These are phyloP conservation scores for Pterostichus niger DNA, from an alignment of 2,888 invertebrate species.

Conservation along the genomic window DNA sequence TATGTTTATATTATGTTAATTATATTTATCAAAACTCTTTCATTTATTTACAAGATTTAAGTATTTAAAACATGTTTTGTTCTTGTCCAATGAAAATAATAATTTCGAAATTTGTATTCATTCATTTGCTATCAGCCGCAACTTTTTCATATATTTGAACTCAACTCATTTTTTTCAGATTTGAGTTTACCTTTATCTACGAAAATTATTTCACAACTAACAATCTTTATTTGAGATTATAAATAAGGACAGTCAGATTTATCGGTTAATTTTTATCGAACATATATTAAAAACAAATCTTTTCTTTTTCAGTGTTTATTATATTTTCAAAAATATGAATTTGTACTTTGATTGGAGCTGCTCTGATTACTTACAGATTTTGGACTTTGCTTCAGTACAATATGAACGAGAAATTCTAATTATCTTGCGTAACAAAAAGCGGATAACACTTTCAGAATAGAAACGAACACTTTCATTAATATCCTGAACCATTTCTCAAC, in stretches of 20 bases:
- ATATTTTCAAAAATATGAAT: constrained; percentile 38
- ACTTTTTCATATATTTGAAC: constrained; percentile 40
- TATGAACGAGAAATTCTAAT: constrained; percentile 9
- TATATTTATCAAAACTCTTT: constrained; percentile 30
- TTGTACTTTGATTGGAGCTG: constrained; percentile 31
- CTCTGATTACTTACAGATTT: not conserved
- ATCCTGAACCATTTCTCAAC: not conserved
- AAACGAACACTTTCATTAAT: not conserved
- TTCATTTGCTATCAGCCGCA: constrained; percentile 20
- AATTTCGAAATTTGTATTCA: constrained; percentile 40
- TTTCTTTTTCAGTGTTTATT: constrained; percentile 15
- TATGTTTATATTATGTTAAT: constrained; percentile 6
- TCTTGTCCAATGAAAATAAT: constrained; percentile 26
- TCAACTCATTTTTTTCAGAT: constrained; percentile 34
- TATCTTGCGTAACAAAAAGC: constrained; percentile 17
- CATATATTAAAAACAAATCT: not conserved
- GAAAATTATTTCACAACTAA: constrained; percentile 23
- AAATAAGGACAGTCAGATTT: constrained; percentile 24
- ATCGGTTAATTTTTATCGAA: not conserved
- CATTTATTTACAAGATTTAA: constrained; percentile 22
- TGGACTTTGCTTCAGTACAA: constrained; percentile 24
- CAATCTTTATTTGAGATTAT: constrained; percentile 14
- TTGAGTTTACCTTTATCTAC: constrained; percentile 47
- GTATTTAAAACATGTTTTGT: constrained; percentile 43
- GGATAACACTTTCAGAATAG: not conserved